Conservation (phyloP, 2,797 vertebrate genomes). For the Rhynchotus rufescens region DNA sequence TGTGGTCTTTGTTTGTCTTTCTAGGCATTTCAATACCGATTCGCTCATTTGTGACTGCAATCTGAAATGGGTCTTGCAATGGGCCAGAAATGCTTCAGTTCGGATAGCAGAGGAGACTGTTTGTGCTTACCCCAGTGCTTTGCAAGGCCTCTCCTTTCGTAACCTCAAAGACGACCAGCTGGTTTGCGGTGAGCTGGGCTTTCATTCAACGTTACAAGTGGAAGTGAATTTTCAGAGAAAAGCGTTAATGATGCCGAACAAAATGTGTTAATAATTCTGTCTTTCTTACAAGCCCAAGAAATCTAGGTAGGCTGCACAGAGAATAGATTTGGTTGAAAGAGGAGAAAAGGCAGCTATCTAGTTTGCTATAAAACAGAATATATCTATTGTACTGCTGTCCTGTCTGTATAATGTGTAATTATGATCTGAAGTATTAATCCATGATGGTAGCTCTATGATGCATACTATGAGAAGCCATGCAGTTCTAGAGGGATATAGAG, state of each 20-base stretch:
- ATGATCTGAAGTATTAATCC: not conserved
- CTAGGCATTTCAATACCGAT: slow-evolving; percentile 88
- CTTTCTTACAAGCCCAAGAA: not conserved
- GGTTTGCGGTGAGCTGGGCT: slow-evolving; percentile 85
- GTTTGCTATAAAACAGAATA: not conserved
- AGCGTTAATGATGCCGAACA: not conserved
- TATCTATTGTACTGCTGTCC: not conserved
- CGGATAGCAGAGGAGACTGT: slow-evolving; percentile 86
- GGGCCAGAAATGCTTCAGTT: slow-evolving; percentile 84
- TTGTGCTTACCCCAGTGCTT: slow-evolving; percentile 85
- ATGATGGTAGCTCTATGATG: not conserved
- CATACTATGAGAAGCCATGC: not conserved
- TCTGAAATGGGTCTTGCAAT: slow-evolving; percentile 88
- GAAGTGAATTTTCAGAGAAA: not conserved
- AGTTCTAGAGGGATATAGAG: not conserved
- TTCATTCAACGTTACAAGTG: not conserved
- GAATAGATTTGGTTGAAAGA: not conserved
- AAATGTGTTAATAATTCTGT: not conserved
- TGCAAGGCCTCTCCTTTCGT: slow-evolving; percentile 85
- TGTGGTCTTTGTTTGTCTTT: slow-evolving; percentile 30
- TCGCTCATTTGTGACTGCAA: slow-evolving; percentile 93
- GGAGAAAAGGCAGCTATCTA: not conserved
- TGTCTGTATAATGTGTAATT: not conserved
- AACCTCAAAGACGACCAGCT: slow-evolving; percentile 86
- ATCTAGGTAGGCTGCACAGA: not conserved